phyloP scores from a whole-genome alignment of 2,888 invertebrate species.

The Rhagium mordax region DNA sequence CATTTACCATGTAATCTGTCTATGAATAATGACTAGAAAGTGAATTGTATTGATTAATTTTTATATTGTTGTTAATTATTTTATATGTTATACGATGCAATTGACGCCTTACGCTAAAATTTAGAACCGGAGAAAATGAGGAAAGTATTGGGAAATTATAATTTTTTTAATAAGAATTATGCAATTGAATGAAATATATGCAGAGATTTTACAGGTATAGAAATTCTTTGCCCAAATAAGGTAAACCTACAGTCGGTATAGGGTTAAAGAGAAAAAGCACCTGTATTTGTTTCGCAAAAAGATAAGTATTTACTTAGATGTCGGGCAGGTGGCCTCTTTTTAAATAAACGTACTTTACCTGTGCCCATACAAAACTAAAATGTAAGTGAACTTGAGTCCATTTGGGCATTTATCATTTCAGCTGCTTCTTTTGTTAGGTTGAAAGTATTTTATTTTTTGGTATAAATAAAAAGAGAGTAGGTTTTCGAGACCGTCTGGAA shows the following conservation, averaged over 20 bases:
- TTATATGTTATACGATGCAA: background rate
- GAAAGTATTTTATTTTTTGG: background rate
- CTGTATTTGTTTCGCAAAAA: conserved; percentile 54
- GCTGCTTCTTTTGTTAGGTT: background rate
- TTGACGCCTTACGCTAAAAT: background rate
- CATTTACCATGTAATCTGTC: conserved; percentile 52
- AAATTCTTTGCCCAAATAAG: background rate
- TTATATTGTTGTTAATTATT: conserved; percentile 13
- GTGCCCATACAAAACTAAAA: conserved; percentile 25
- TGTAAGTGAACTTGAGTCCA: conserved; percentile 22
- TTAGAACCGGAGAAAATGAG: too few relatives aligned
- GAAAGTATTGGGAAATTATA: too few relatives aligned
- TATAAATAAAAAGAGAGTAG: background rate
- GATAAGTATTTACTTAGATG: conserved; percentile 44
- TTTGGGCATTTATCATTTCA: conserved; percentile 10
- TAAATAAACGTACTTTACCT: conserved; percentile 30
- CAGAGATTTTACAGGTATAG: background rate
- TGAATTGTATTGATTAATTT: conserved; percentile 44
- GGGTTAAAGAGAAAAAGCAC: conserved; percentile 46
- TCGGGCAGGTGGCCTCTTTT: conserved; percentile 43
- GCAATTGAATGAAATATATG: background rate
- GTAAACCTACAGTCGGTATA: conserved; percentile 32
- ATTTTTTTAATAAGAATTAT: too few relatives aligned
- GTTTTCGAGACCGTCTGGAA: too few relatives aligned
- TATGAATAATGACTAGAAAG: conserved; percentile 52